Percentiles rank a stretch among this genome's conserved stretches.
Evolutionary conservation across 2,113 vertebrate species (phyloP).

Genomic region (Indicator maculatus): DNA sequence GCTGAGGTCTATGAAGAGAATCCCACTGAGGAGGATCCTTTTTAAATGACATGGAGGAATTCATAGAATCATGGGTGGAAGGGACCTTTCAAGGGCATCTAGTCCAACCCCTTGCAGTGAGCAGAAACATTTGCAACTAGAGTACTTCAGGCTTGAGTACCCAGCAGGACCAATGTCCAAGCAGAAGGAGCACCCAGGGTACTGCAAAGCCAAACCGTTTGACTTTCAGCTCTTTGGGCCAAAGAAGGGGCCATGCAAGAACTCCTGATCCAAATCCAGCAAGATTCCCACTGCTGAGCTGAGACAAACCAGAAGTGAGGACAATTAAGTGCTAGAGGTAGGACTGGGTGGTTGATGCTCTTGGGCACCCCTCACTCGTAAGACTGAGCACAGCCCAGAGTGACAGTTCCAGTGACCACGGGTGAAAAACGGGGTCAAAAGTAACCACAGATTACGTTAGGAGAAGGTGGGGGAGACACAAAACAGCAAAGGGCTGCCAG

Average conservation of each 20-base stretch:
- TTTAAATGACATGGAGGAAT: neutral
- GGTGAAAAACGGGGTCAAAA: neutral
- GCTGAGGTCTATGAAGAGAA: neutral
- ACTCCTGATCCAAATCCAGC: accelerated
- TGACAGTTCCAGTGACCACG: accelerated
- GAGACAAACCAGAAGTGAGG: neutral
- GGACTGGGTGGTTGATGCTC: accelerated
- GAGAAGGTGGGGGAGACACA: neutral
- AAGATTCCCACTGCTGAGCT: neutral
- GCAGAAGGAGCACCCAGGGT: neutral
- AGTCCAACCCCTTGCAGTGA: neutral
- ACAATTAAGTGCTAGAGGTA: neutral
- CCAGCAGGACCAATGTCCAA: neutral
- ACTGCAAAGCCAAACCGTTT: accelerated
- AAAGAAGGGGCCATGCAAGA: neutral
- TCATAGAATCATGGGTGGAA: neutral
- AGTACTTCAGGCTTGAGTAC: neutral
- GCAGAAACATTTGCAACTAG: neutral
- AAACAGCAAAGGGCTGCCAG: neutral
- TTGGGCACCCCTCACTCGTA: accelerated
- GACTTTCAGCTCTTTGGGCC: neutral
- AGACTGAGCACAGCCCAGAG: neutral
- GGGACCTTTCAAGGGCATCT: neutral
- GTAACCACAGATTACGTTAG: neutral
- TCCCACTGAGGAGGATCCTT: neutral